phyloP scores from a whole-genome alignment of 53 echinoderm and acorn worm species.

The Stichopus horrens region DNA sequence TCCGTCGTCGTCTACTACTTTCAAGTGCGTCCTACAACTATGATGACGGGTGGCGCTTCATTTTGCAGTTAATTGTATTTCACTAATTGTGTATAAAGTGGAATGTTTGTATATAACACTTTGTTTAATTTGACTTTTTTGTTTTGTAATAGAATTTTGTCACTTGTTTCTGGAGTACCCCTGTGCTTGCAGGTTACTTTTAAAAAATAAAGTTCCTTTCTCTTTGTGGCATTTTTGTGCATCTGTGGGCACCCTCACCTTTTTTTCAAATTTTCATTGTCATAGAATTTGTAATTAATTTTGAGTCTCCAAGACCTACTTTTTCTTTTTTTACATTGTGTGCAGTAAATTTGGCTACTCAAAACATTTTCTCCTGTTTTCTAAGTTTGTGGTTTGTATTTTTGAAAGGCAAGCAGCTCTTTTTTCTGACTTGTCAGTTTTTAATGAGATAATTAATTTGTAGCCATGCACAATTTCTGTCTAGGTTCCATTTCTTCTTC shows the following conservation, averaged over 20 bases:
- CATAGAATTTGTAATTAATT: slow-evolving; percentile 15
- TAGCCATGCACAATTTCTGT: neutral
- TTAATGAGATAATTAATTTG: too few species aligned
- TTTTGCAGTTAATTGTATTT: slow-evolving; percentile 13
- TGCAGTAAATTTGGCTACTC: slow-evolving; percentile 38
- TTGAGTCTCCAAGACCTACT: slow-evolving; percentile 25
- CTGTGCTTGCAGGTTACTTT: slow-evolving; percentile 18
- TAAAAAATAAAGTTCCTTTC: too few species aligned
- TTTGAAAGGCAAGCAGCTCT: too few species aligned
- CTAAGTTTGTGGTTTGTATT: too few species aligned
- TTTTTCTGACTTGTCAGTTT: too few species aligned
- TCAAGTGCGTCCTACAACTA: too few species aligned
- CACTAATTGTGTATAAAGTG: slow-evolving; percentile 40
- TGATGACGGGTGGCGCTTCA: too few species aligned
- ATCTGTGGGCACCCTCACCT: neutral
- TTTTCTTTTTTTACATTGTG: slow-evolving; percentile 41
- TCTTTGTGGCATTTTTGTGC: neutral
- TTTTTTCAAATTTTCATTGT: neutral
- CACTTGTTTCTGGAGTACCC: slow-evolving; percentile 32
- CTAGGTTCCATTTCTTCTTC: neutral
- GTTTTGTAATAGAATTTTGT: slow-evolving; percentile 13
- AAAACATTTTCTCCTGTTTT: too few species aligned
- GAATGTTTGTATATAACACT: slow-evolving; percentile 46
- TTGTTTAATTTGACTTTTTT: neutral
- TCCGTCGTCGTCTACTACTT: too few species aligned